Base-by-base conservation (phyloP, 1,140 invertebrate species). In the Medauroidea extradentata region DNA sequence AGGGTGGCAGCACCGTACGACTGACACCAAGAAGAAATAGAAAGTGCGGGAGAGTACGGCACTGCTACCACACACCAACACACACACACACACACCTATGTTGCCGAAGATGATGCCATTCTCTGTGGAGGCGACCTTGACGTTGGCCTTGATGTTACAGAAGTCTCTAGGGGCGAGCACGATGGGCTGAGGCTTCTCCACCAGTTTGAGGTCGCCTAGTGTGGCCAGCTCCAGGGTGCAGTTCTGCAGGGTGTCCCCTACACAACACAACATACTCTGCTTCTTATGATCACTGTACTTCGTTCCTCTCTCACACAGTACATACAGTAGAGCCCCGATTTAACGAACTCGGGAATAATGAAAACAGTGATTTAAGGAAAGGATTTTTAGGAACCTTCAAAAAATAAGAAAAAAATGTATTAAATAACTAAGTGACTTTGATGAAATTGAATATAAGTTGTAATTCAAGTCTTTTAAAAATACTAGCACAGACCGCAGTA, bases 61-160 rank as follows among this genome's bases (percentile, higher is more conserved):
- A 41, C 14, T 21, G 9, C 13, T 14, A 16, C 21, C 14, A 53
- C 1, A 3, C 14, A 14, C 23, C 52, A 54, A 3, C 2, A 54
- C 5, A 16, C 38, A 27, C n/a, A 16, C 29, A 13, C 18, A 67
- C 66, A 72, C 74, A 91, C 92, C 93, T 69, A 99, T 99, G 74
- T 99, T 99, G 59, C 98, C 97, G 82, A 99, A 99, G 61, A 99
- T 99, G 60, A 99, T 95, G 52, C 96, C 97, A 78, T 99, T 99
- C 76, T 99, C 97, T 8, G 96, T 99, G 1, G 95, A 99, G 0
- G 96, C 92, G 3, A 85, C 82, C 78, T 96, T 96, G 11, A 96
- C 93, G 73, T 94, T 96, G 0, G 96, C 96, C 74, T 98, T 97
- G 61, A 99, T 98, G 71, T 97, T 96, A 64, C 94, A 93, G 75